phyloP scores from a whole-genome alignment of 2,888 invertebrate genomes.

The Erannis defoliaria region DNA sequence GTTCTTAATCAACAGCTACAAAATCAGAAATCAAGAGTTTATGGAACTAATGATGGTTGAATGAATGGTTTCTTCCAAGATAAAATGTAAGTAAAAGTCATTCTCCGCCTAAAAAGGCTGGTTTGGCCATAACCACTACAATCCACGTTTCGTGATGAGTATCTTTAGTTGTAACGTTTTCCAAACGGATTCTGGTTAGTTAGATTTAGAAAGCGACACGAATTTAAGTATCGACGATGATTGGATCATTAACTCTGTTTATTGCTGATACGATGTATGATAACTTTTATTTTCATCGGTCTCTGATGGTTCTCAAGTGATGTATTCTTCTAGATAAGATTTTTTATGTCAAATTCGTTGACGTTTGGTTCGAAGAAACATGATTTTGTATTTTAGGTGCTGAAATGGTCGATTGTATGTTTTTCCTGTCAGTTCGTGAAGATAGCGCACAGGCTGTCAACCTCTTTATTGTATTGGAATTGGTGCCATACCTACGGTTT shows the following conservation, averaged over 20 bases:
- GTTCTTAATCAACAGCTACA: background rate
- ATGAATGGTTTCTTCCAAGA: no score
- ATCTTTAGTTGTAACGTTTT: conserved; percentile 23
- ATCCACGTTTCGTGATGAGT: conserved; percentile 14
- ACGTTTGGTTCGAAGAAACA: background rate
- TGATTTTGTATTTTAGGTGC: conserved; percentile 2
- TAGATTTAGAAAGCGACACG: conserved; percentile 36
- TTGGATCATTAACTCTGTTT: conserved; percentile 23
- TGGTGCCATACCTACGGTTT: background rate
- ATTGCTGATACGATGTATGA: conserved; percentile 13
- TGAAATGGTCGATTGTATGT: conserved; percentile 1
- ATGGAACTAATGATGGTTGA: background rate
- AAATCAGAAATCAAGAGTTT: background rate
- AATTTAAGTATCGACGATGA: conserved; percentile 14
- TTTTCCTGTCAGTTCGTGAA: conserved; percentile 16
- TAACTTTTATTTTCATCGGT: conserved; percentile 14
- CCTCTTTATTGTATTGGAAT: conserved; percentile 10
- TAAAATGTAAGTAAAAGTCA: background rate
- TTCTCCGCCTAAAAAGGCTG: background rate
- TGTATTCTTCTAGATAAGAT: background rate
- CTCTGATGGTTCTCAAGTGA: background rate
- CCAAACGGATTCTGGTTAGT: conserved; percentile 28
- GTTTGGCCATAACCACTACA: conserved; percentile 14
- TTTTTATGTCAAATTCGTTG: background rate
- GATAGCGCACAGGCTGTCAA: conserved; percentile 1